phyloP scores from a whole-genome alignment of 1,140 invertebrate genomes.

The Drosophila pandora region DNA sequence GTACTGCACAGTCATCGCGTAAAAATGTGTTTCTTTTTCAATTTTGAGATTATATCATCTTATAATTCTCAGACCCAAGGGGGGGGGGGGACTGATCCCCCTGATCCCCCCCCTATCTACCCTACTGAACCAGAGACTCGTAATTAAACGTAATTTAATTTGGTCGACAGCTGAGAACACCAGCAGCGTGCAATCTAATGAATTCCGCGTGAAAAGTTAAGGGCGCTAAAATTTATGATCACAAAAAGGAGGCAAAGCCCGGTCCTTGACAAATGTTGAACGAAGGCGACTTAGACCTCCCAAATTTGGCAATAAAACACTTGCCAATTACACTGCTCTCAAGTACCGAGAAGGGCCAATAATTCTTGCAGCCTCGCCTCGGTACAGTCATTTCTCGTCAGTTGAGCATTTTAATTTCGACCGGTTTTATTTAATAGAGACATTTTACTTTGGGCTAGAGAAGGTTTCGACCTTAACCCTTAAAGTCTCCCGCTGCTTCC shows the following conservation, averaged over 20 bases:
- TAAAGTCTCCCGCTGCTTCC: neutral
- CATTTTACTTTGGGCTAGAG: constrained; percentile 51
- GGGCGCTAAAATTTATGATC: constrained; percentile 34
- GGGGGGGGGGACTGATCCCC: too few relatives aligned
- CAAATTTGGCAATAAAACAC: constrained; percentile 82
- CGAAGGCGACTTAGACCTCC: constrained; percentile 65
- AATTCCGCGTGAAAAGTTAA: constrained; percentile 63
- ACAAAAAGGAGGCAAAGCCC: constrained; percentile 16
- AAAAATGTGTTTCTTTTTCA: too few relatives aligned
- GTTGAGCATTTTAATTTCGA: constrained; percentile 69
- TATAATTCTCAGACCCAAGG: too few relatives aligned
- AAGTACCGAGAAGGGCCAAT: constrained; percentile 19
- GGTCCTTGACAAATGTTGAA: constrained; percentile 77
- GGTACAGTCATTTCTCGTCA: constrained; percentile 61
- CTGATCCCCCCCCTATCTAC: too few relatives aligned
- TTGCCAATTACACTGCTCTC: constrained; percentile 67
- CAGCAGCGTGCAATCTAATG: constrained; percentile 55
- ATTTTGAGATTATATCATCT: too few relatives aligned
- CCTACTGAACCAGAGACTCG: constrained; percentile 58
- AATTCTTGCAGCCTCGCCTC: constrained; percentile 42
- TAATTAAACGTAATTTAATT: constrained; percentile 82
- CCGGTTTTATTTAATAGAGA: constrained; percentile 75
- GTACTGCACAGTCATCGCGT: too few relatives aligned
- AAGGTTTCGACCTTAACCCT: constrained; percentile 38
- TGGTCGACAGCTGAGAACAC: constrained; percentile 42